These are phyloP conservation scores for Equus przewalskii DNA, from an alignment of 2,113 vertebrate genomes.

Conservation along the genomic window DNA sequence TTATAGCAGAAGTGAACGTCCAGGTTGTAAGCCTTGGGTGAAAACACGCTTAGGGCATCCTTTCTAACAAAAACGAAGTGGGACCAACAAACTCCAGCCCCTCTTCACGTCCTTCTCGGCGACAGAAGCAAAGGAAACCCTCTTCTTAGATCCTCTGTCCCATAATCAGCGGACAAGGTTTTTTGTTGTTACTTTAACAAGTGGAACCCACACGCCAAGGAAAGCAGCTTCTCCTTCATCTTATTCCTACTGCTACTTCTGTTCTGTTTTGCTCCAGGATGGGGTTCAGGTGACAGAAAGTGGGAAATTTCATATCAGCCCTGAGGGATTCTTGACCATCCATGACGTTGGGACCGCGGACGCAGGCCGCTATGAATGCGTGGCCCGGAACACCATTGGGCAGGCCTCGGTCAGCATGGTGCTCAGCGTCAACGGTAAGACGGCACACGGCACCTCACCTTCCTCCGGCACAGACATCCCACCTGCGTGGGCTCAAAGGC, in stretches of 20 bases:
- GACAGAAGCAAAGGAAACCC: not conserved
- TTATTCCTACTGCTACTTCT: not conserved
- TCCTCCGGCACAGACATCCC: too few relatives aligned
- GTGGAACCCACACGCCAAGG: rapidly evolving
- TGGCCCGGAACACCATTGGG: slow-evolving; percentile 96
- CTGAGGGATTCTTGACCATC: slow-evolving; percentile 95
- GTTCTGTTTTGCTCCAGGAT: slow-evolving; percentile 89
- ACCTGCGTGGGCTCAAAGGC: not conserved
- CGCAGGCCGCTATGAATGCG: slow-evolving; percentile 95
- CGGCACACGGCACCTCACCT: too few relatives aligned
- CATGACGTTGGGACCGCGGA: slow-evolving; percentile 95
- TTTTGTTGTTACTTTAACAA: not conserved
- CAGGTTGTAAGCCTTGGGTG: rapidly evolving
- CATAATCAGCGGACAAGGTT: rapidly evolving
- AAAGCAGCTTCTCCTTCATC: rapidly evolving
- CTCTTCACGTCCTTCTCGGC: rapidly evolving
- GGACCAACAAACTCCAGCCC: rapidly evolving
- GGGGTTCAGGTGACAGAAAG: slow-evolving; percentile 98
- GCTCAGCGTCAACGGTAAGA: slow-evolving; percentile 95
- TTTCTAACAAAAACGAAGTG: rapidly evolving
- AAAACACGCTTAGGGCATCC: rapidly evolving
- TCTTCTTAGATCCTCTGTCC: rapidly evolving
- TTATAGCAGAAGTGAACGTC: rapidly evolving
- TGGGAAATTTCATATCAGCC: slow-evolving; percentile 96
- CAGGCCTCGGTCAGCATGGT: slow-evolving; percentile 96